Evolutionary conservation across 2,113 vertebrate species (phyloP), one percentile per base, ranked within the genome.

Genomic region (Megaleporinus macrocephalus): DNA sequence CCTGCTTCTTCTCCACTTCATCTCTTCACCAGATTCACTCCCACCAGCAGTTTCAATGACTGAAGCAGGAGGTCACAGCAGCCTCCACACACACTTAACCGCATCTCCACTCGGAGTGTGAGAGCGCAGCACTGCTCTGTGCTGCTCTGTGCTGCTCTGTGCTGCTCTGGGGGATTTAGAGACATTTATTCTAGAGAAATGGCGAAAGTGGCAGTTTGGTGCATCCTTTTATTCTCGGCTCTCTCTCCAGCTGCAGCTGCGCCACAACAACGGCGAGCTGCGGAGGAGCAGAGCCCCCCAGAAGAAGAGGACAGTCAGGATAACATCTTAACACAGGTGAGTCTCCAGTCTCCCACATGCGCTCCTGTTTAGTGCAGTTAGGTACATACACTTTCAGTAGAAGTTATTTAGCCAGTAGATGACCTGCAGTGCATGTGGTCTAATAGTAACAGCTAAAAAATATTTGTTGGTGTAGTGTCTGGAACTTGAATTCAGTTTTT

Each of bases 321-420:
- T 76, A 95, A 92, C 87, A 92, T 97, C 81, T 87, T 97, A 33
- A 96, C 95, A 0, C 94, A 96, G 96, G 97, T 98, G 93, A 63
- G 86, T 15, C 0, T 59, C n/a, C 13, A 14, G 57, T 18, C 16
- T 22, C 0, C 4, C n/a, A 55, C 36, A 36, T 36, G 36, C 7
- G 1, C 2, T 15, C 69, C 2, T 49, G 55, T 61, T 12, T 10
- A 57, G 10, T 11, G 12, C 12, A 49, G 47, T 49, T 14, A 49
- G 47, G 47, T 14, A 2, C 10, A 10, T 5, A 14, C 3, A 14
- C 10, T 11, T 49, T 5, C 3, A 49, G 47, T 49, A 16, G 13
- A 14, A 51, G 14, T 51, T 16, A 3, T 14, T 51, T 44, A 1
- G 5, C 41, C 10, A 44, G 33, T 44, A 10, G 9, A 44, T 44